Evolutionary conservation across 2,113 vertebrate genomes (phyloP), one percentile per base, ranked within the genome.

Genomic region (Aphyosemion australe): DNA sequence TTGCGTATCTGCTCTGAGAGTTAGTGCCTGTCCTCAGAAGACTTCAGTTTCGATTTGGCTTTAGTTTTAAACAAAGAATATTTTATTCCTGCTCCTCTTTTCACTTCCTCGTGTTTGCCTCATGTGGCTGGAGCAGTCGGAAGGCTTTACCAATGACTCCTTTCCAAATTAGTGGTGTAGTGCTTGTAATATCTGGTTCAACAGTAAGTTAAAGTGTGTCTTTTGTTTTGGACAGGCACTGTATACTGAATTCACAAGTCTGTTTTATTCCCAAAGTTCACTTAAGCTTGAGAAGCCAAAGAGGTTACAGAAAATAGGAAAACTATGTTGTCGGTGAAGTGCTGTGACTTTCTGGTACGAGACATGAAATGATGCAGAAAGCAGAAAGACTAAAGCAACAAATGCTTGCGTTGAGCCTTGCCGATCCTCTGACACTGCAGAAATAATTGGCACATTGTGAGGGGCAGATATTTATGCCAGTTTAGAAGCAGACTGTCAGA

Each of bases 391-490:
- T 16, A 63, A 61, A 86, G 75, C 47, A 66, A 60, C 66, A 70
- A 64, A 60, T 9, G 48, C n/a, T 62, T 10, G 3, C 69, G 72
- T 51, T 45, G 52, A 73, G 45, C 60, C 52, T 42, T 5, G 10
- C 70, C 32, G 59, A 72, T 84, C 83, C 59, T 82, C 65, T 83
- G 85, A 84, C 73, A 69, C 54, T 61, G 77, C 78, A 79, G 65
- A 72, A 80, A 84, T 79, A 87, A 83, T 76, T 83, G 83, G 68
- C 67, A 69, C 65, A 70, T 72, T 51, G 66, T 71, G 75, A 79
- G 65, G 69, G 74, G 81, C 75, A 83, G 86, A 80, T 88, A 82
- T 87, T 88, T 79, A 85, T 84, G 80, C 82, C 77, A 76, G 87
- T 83, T 88, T 82, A 86, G 87, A 47, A 2, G 59, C 74, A 63